Evolutionary conservation across 2,888 invertebrate species (phyloP).

Genomic region (Dasysyrphus tricinctus): DNA sequence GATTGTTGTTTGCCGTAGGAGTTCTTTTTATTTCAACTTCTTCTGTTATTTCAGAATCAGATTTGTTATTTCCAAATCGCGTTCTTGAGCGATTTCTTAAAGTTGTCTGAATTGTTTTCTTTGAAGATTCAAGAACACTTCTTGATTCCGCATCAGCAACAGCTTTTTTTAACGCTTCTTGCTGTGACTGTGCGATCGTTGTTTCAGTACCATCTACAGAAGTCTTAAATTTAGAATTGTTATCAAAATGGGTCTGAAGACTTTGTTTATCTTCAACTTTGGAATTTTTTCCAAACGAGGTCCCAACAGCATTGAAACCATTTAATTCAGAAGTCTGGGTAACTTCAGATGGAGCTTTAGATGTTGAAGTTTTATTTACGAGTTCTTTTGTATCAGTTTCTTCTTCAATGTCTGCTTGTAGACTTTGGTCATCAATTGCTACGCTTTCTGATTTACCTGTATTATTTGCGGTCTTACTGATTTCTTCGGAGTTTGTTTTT

Average conservation of each 20-base stretch:
- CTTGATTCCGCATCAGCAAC: background rate
- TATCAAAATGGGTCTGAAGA: background rate
- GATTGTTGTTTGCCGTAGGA: background rate
- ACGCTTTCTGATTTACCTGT: background rate
- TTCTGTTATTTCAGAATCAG: background rate
- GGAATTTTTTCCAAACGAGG: background rate
- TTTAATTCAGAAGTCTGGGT: background rate
- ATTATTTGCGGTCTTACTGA: background rate
- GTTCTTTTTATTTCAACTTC: background rate
- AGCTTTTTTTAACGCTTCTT: background rate
- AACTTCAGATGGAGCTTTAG: background rate
- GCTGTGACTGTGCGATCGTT: background rate
- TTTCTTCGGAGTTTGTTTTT: background rate
- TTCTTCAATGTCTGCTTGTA: constrained; percentile 36
- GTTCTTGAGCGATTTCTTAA: background rate
- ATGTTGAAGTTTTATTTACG: background rate
- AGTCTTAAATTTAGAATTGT: background rate
- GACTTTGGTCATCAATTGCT: constrained; percentile 10
- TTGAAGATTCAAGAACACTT: background rate
- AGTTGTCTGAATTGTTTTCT: background rate
- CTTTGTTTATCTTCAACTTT: background rate
- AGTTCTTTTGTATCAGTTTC: background rate
- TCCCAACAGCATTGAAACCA: background rate
- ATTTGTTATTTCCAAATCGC: background rate
- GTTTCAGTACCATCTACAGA: background rate